A percentile compares a stretch with the other conserved stretches of the same genome.
Evolutionary conservation across 2,113 vertebrate species (phyloP).

Genomic region (Ardeotis arabs): DNA sequence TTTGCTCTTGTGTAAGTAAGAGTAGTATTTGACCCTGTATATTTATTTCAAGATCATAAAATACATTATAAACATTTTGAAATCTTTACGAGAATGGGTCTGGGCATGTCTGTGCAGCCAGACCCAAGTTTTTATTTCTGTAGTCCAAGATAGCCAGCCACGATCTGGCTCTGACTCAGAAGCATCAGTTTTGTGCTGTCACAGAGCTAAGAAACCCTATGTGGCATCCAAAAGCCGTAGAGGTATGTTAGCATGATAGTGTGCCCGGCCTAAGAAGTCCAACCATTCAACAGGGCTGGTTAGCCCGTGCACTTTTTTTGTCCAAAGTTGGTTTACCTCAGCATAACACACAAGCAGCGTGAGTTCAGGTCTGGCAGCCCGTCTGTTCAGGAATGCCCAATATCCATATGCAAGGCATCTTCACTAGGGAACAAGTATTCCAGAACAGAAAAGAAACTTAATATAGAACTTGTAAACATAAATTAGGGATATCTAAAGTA

Average conservation of each 20-base stretch:
- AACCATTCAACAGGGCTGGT: background rate
- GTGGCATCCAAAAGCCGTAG: background rate
- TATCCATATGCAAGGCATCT: background rate
- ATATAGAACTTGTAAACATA: background rate
- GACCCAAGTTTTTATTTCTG: background rate
- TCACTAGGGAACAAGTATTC: background rate
- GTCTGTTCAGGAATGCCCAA: background rate
- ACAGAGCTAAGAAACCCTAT: background rate
- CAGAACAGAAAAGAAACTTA: background rate
- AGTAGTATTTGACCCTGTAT: background rate
- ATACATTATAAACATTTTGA: background rate
- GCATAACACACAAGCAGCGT: fast-evolving
- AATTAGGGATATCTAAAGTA: background rate
- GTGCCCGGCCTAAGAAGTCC: background rate
- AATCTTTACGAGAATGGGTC: background rate
- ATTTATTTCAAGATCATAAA: background rate
- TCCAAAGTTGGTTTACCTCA: background rate
- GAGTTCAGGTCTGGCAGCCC: background rate
- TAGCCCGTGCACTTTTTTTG: background rate
- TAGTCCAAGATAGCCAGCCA: background rate
- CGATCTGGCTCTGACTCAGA: background rate
- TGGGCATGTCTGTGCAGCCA: background rate
- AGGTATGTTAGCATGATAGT: fast-evolving
- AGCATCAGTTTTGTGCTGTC: background rate
- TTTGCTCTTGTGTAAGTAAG: background rate